A percentile compares a stretch with the other conserved stretches of the same genome.
Conservation (phyloP, 2,113 vertebrate genomes). For the Dendrocopos noguchii region DNA sequence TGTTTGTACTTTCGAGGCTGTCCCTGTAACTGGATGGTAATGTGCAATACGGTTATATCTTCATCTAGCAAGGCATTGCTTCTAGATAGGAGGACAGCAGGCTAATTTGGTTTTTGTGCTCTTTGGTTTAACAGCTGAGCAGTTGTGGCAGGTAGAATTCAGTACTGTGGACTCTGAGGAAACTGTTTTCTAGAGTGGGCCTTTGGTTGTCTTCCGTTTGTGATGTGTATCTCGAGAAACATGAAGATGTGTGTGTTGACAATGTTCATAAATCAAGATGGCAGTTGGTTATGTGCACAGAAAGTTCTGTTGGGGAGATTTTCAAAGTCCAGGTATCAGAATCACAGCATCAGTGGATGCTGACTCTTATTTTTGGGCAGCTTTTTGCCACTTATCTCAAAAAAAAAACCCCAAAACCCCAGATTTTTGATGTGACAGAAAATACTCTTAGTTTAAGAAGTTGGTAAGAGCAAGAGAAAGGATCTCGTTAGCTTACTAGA, state of each 20-base stretch:
- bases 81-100: not conserved
- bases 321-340: not conserved
- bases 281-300: not conserved
- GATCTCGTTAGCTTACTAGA: not conserved
- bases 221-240: not conserved
- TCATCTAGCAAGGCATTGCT: not conserved
- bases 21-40: not conserved
- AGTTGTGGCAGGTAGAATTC: fast-evolving
- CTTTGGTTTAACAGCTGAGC: not conserved
- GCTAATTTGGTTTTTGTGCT: not conserved
- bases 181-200: not conserved
- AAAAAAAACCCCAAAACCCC: not conserved
- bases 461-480: not conserved
- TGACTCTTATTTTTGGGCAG: not conserved
- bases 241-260: not conserved
- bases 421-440: not conserved
- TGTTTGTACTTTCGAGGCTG: not conserved
- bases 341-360: not conserved
- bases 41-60: not conserved
- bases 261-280: not conserved
- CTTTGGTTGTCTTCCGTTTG: not conserved
- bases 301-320: not conserved
- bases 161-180: not conserved
- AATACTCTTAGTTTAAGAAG: not conserved
- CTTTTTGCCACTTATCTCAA: not conserved